These are phyloP conservation scores for Papilio demoleus DNA, from an alignment of 2,888 invertebrate genomes.

Conservation along the genomic window DNA sequence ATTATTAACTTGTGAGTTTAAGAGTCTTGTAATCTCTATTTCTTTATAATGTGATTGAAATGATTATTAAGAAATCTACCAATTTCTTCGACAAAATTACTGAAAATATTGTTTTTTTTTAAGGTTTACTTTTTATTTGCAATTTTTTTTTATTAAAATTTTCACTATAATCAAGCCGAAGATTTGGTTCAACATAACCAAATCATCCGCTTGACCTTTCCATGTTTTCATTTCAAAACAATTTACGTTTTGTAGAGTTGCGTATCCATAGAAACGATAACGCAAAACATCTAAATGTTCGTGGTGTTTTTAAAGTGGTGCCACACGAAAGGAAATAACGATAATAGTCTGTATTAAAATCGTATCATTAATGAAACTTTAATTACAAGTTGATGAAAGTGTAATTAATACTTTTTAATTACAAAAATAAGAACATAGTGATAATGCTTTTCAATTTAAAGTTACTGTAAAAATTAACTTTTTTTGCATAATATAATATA, in stretches of 20 bases:
- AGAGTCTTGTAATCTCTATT: too few species aligned
- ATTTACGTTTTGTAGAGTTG: constrained; percentile 40
- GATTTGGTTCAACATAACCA: not conserved
- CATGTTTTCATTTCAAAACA: constrained; percentile 22
- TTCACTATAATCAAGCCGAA: not conserved
- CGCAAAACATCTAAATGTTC: constrained; percentile 41
- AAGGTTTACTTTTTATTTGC: too few species aligned
- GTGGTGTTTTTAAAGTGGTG: constrained; percentile 18
- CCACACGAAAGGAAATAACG: constrained; percentile 27
- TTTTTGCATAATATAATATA: too few species aligned
- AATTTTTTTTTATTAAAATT: too few species aligned
- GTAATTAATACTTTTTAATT: not conserved
- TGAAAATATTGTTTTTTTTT: too few species aligned
- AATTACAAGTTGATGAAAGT: not conserved
- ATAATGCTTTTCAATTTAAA: too few species aligned
- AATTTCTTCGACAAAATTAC: too few species aligned
- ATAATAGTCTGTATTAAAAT: not conserved
- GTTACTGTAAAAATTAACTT: too few species aligned
- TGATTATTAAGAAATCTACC: too few species aligned
- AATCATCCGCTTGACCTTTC: constrained; percentile 26
- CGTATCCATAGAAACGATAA: constrained; percentile 47
- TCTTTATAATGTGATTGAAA: too few species aligned
- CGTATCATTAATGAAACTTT: not conserved
- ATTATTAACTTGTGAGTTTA: too few species aligned
- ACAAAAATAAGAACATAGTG: too few species aligned